Evolutionary conservation across 1,140 invertebrate genomes (phyloP).

Genomic region (Armadillidium nasatum): DNA sequence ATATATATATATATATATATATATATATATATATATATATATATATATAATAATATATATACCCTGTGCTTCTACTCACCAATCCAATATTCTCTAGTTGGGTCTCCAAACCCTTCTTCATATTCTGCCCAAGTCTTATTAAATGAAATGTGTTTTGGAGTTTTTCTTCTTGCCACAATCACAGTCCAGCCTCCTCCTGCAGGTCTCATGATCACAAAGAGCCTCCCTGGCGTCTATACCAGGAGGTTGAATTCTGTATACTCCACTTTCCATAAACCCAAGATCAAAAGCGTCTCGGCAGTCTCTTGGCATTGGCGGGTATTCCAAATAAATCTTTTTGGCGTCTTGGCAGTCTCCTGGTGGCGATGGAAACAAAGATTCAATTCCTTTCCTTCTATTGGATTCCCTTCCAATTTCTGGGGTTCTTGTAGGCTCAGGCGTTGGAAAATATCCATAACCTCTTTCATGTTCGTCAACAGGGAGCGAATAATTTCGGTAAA

Average conservation of each 20-base stretch:
- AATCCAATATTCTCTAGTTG: conserved; percentile 43
- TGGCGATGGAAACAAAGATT: conserved; percentile 33
- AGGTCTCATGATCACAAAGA: conserved; percentile 40
- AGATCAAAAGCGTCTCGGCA: conserved; percentile 40
- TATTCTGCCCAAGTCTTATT: conserved; percentile 43
- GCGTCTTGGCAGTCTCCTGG: conserved; percentile 43
- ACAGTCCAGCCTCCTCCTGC: conserved; percentile 43
- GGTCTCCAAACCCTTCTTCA: conserved; percentile 42
- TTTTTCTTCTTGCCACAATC: conserved; percentile 37
- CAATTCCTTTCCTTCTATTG: conserved; percentile 18
- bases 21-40: conserved; percentile 15
- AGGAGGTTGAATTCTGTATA: conserved; percentile 41
- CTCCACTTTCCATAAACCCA: conserved; percentile 41
- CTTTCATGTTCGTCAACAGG: conserved; percentile 17
- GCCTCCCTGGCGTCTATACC: conserved; percentile 36
- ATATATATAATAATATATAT: too few species aligned
- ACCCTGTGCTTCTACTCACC: conserved; percentile 33
- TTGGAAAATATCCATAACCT: conserved; percentile 23
- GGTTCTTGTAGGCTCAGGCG: conserved; percentile 1
- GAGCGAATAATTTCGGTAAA: conserved; percentile 8
- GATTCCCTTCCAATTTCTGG: neutral
- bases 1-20: conserved; percentile 1
- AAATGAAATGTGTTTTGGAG: conserved; percentile 41
- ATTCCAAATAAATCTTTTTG: conserved; percentile 38
- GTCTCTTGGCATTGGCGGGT: conserved; percentile 40